Evolutionary conservation across 2,113 vertebrate genomes (phyloP).

Genomic region (Aix galericulata): DNA sequence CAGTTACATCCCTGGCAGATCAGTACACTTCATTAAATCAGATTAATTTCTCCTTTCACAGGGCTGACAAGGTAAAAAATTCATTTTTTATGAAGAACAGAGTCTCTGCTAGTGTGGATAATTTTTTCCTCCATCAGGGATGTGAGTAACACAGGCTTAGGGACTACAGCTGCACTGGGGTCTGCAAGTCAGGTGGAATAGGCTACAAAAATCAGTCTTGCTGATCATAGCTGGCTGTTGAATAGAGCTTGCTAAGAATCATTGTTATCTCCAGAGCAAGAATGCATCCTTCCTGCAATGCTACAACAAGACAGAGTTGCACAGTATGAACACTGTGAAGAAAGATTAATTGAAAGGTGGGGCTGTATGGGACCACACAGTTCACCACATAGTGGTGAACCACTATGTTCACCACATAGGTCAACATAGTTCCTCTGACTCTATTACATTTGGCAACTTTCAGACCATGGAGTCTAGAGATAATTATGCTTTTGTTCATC

Average conservation of each 20-base stretch:
- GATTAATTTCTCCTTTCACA: background rate
- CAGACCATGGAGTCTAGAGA: background rate
- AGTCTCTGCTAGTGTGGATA: background rate
- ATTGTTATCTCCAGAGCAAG: background rate
- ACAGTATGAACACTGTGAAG: background rate
- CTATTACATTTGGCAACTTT: background rate
- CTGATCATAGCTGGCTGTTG: background rate
- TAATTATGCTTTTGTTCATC: background rate
- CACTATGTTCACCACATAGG: too few relatives aligned
- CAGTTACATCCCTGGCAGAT: background rate
- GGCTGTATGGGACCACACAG: background rate
- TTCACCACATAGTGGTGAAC: too few relatives aligned
- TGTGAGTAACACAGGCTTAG: background rate
- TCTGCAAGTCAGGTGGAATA: background rate
- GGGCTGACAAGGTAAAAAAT: background rate
- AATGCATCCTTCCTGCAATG: accelerated
- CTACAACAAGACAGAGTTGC: background rate
- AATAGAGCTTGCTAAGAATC: background rate
- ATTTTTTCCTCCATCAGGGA: background rate
- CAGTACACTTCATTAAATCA: background rate
- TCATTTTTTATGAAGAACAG: background rate
- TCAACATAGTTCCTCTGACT: background rate
- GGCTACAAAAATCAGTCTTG: background rate
- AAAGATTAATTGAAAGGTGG: background rate
- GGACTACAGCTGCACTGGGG: background rate